These are phyloP conservation scores for Tridacna crocea DNA, from an alignment of 2,888 invertebrate genomes.

Conservation along the genomic window DNA sequence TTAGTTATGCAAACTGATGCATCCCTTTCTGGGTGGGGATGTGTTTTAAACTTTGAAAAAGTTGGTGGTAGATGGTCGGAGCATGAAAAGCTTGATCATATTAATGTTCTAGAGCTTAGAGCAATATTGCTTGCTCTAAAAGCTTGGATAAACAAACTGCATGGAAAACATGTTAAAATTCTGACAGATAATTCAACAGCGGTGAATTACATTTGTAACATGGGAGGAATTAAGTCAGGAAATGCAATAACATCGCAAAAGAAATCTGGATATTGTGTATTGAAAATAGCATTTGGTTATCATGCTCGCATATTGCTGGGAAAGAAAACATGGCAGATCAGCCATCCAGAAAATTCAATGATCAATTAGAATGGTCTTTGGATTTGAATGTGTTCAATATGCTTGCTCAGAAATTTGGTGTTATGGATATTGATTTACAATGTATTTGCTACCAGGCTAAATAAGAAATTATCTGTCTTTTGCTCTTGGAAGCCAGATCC, in stretches of 20 bases:
- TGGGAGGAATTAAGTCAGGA: not conserved
- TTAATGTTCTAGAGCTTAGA: too few relatives aligned
- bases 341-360: not conserved
- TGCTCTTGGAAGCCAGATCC: slow-evolving; percentile 27
- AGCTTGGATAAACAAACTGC: too few relatives aligned
- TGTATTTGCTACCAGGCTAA: slow-evolving; percentile 19
- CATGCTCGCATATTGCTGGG: not conserved
- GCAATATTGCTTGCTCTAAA: too few relatives aligned
- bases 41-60: too few relatives aligned
- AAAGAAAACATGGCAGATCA: not conserved
- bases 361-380: not conserved
- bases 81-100: too few relatives aligned
- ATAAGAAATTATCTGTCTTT: not conserved
- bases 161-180: too few relatives aligned
- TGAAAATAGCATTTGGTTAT: too few relatives aligned
- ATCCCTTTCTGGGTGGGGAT: too few relatives aligned
- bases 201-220: not conserved
- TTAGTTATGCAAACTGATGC: too few relatives aligned
- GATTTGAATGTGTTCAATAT: not conserved
- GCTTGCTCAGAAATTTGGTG: not conserved
- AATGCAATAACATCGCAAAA: not conserved
- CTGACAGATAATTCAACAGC: too few relatives aligned
- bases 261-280: too few relatives aligned
- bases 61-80: too few relatives aligned
- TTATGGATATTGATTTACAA: not conserved